Evolutionary conservation across 2,797 vertebrate genomes (phyloP).

Genomic region (Dryobates pubescens): DNA sequence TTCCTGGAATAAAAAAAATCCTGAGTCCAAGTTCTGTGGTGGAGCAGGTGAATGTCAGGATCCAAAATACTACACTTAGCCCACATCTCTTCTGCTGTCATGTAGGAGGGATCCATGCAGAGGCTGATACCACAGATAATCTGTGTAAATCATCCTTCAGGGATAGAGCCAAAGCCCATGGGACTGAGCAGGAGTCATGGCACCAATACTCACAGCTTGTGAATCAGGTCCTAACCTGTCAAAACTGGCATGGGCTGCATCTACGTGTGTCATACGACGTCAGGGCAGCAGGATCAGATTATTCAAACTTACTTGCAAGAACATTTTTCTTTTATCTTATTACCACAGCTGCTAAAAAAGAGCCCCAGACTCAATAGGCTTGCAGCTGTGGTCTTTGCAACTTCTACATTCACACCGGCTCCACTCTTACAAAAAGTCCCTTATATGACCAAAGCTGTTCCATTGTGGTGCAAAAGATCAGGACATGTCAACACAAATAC

Average conservation of each 20-base stretch:
- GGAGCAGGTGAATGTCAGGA: neutral
- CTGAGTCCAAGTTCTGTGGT: neutral
- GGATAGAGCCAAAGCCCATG: neutral
- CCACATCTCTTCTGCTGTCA: neutral
- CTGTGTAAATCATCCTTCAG: neutral
- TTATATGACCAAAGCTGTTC: neutral
- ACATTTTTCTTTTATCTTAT: neutral
- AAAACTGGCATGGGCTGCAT: neutral
- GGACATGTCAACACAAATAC: neutral
- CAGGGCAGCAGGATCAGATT: neutral
- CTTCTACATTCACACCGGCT: neutral
- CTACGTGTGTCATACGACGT: neutral
- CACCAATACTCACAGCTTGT: neutral
- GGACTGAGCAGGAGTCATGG: neutral
- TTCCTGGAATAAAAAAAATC: neutral
- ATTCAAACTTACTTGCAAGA: neutral
- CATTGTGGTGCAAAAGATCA: neutral
- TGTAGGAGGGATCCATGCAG: neutral
- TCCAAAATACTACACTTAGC: neutral
- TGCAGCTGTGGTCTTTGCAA: neutral
- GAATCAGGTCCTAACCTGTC: constrained; percentile 27
- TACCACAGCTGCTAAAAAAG: neutral
- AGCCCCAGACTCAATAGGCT: neutral
- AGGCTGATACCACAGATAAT: neutral
- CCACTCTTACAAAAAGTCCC: neutral